Evolutionary conservation across 1,140 invertebrate genomes (phyloP).

Genomic region (Prorops nasuta): DNA sequence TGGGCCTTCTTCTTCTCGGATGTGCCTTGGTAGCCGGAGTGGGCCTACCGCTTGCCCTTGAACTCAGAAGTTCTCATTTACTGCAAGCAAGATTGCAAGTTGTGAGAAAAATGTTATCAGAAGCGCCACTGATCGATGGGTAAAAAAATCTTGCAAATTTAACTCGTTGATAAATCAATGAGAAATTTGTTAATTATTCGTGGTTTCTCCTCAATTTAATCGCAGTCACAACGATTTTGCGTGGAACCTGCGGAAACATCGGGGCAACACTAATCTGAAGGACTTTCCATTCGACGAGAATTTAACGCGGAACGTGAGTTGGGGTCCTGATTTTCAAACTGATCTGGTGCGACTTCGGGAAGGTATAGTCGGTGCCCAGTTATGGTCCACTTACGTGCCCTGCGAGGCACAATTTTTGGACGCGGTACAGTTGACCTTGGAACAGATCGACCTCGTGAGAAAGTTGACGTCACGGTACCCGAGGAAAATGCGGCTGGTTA

Average conservation of each 20-base stretch:
- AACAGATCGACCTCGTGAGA: slow-evolving; percentile 80
- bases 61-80: slow-evolving; percentile 60
- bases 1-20: slow-evolving; percentile 48
- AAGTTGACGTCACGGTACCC: slow-evolving; percentile 65
- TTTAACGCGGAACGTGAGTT: slow-evolving; percentile 55
- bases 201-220: background rate
- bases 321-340: slow-evolving; percentile 55
- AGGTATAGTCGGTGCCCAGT: slow-evolving; percentile 68
- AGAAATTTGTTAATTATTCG: background rate
- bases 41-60: slow-evolving; percentile 60
- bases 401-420: slow-evolving; percentile 80
- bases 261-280: slow-evolving; percentile 66
- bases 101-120: slow-evolving; percentile 59
- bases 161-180: background rate
- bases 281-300: slow-evolving; percentile 72
- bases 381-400: slow-evolving; percentile 87
- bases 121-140: slow-evolving; percentile 61
- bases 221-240: slow-evolving; percentile 77
- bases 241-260: slow-evolving; percentile 77
- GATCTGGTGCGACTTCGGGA: slow-evolving; percentile 57
- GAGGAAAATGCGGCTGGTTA: slow-evolving; percentile 56
- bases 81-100: slow-evolving; percentile 61
- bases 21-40: slow-evolving; percentile 51
- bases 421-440: slow-evolving; percentile 75
- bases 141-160: slow-evolving; percentile 22